Base-by-base conservation (phyloP, 2,797 vertebrate species). In the Etheostoma nigrum region DNA sequence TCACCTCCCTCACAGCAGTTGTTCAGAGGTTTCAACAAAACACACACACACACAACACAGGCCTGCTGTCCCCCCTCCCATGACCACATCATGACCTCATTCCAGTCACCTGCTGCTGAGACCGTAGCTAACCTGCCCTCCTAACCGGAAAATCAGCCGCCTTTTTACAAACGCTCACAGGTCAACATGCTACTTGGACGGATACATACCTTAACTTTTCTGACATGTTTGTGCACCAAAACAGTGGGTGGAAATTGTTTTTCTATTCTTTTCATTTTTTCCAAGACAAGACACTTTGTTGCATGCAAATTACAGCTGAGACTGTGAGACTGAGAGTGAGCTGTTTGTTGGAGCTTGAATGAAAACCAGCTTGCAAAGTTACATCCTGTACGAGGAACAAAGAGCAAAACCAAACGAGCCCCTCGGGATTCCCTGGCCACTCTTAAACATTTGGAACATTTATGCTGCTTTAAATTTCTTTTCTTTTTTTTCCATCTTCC, bases 101-200 rank as follows among this genome's bases (percentile, higher is more conserved):
- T 90, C 85, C 87, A 94, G 91, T 96, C 95, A 96, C 95, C 95
- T 96, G 95, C 95, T 94, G 93, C 90, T 92, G 92, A 78, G 89
- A 94, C 94, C 94, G 92, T 90, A 87, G 87, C 86, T 94, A 94
- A 95, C 94, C 94, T 92, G 91, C 85, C 91, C 91, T 89, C 81
- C 89, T 25, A 77, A 91, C 89, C 92, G 88, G 89, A 93, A 95
- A 95, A 94, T 93, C 87, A 68, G 89, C 89, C 88, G 89, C 85
- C 92, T 82, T 92, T 92, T 91, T 85, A 79, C 81, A 83, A 82
- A 91, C 67, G 72, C 87, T 89, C 82, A 1, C 86, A 81, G 89
- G 91, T 90, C 85, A 88, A 72, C 67, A 1, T 53, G 85, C 74
- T 62, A 62, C 81, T 86, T n/a, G 55, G 82, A 79, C 27, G 6